phyloP scores from a whole-genome alignment of 2,113 vertebrate genomes.

The Chitala chitala region DNA sequence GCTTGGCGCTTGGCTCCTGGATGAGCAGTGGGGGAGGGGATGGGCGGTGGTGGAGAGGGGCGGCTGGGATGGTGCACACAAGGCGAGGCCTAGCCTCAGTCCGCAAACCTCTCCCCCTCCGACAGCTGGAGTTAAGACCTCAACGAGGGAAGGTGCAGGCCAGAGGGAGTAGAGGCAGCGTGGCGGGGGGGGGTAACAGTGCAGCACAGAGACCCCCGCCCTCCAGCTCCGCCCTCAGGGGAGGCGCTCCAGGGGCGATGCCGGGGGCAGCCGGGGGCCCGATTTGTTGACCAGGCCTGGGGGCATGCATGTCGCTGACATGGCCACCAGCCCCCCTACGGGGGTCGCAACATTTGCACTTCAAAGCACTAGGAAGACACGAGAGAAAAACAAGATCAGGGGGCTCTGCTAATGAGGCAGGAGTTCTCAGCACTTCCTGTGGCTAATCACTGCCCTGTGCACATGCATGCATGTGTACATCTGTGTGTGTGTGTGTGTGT shows the following conservation, averaged over 20 bases:
- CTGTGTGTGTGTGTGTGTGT: neutral
- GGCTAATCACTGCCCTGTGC: neutral
- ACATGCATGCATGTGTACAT: neutral
- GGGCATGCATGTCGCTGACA: conserved; percentile 58
- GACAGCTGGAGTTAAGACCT: conserved; percentile 57
- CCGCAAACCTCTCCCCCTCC: conserved; percentile 48
- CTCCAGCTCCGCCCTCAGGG: neutral
- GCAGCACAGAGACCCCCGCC: conserved; percentile 33
- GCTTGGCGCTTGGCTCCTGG: conserved; percentile 24
- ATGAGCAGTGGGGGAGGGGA: neutral
- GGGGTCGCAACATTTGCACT: conserved; percentile 59
- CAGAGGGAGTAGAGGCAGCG: conserved; percentile 38
- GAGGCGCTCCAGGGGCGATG: conserved; percentile 47
- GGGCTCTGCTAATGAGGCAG: conserved; percentile 6
- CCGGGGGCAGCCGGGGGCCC: conserved; percentile 48
- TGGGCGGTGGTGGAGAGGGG: conserved; percentile 35
- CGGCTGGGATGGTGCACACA: neutral
- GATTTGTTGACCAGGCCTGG: conserved; percentile 63
- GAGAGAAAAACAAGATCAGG: neutral
- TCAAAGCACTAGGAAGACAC: conserved; percentile 43
- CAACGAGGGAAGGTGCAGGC: conserved; percentile 48
- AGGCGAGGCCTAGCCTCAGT: conserved; percentile 47
- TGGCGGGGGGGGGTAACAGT: neutral
- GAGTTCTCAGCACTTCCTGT: conserved; percentile 8
- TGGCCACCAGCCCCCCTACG: conserved; percentile 47